A percentile compares a stretch with the other conserved stretches of the same genome.
Evolutionary conservation across 2,113 vertebrate genomes (phyloP).

Genomic region (Coregonus clupeaformis): DNA sequence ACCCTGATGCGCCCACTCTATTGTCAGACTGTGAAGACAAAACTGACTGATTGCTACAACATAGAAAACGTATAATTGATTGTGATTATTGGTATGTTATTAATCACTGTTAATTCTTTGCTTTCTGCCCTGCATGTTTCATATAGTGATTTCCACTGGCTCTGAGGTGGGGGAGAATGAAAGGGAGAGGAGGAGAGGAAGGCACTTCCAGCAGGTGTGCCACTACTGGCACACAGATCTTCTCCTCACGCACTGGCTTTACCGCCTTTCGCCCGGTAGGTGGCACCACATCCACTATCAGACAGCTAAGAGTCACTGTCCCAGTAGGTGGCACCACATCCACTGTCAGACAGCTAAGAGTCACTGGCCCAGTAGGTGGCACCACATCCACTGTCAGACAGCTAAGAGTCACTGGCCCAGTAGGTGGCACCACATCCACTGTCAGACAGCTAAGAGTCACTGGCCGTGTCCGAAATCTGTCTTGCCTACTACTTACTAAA

Average conservation of each 20-base stretch:
- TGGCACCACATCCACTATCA: slow-evolving; percentile 36
- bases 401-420: slow-evolving; percentile 50
- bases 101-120: neutral
- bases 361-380: slow-evolving; percentile 53
- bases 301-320: too few species aligned
- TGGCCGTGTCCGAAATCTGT: neutral
- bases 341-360: too few species aligned
- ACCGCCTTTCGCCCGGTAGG: slow-evolving; percentile 42
- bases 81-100: too few species aligned
- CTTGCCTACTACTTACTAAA: too few species aligned
- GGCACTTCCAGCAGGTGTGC: neutral
- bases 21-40: too few species aligned
- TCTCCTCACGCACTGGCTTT: slow-evolving; percentile 29
- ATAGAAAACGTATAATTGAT: too few species aligned
- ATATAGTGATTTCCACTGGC: neutral
- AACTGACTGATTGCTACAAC: too few species aligned
- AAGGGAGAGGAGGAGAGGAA: neutral
- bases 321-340: slow-evolving; percentile 45
- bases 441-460: slow-evolving; percentile 62
- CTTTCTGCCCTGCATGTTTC: neutral
- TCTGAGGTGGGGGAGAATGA: neutral
- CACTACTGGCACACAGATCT: too few species aligned
- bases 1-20: too few species aligned
- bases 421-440: slow-evolving; percentile 40
- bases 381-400: slow-evolving; percentile 49